Percentiles rank a stretch among this genome's conserved stretches.
These are phyloP conservation scores for Chrysaora quinquecirrha DNA, from an alignment of 30 jellyfish, hydroid and myxozoan species.

Conservation along the genomic window DNA sequence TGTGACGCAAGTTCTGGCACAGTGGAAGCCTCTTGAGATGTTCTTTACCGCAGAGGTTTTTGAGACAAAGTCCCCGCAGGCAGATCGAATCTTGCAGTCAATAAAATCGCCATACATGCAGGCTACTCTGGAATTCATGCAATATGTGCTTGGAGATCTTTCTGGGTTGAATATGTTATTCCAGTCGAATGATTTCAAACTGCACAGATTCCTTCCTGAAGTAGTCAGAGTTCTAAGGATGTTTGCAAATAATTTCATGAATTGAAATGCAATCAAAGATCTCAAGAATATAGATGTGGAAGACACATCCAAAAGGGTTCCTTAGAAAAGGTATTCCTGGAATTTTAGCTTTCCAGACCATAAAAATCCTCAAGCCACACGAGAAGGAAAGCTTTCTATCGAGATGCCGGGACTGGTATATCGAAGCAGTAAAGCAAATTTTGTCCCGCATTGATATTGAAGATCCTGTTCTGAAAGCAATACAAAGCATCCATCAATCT, in stretches of 20 bases:
- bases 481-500: neutral
- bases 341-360: constrained; percentile 11
- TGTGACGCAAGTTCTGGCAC: constrained; percentile 29
- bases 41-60: constrained; percentile 56
- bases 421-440: constrained; percentile 2
- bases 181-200: constrained; percentile 50
- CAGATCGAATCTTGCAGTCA: constrained; percentile 47
- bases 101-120: constrained; percentile 39
- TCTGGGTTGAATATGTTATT: constrained; percentile 37
- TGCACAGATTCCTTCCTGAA: constrained; percentile 35
- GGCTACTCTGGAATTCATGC: constrained; percentile 52
- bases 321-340: constrained; percentile 7
- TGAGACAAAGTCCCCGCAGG: constrained; percentile 54
- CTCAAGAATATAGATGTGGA: neutral
- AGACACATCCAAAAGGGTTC: constrained; percentile 1
- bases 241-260: constrained; percentile 1
- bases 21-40: constrained; percentile 41
- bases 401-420: constrained; percentile 25
- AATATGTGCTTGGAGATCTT: constrained; percentile 35
- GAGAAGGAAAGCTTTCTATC: constrained; percentile 15
- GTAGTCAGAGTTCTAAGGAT: constrained; percentile 9
- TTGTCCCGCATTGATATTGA: constrained; percentile 4
- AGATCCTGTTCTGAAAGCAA: constrained; percentile 18
- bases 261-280: neutral
- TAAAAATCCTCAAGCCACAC: constrained; percentile 4